Base-by-base conservation (phyloP, 1,140 invertebrate genomes). In the Steinernema khuongi region DNA sequence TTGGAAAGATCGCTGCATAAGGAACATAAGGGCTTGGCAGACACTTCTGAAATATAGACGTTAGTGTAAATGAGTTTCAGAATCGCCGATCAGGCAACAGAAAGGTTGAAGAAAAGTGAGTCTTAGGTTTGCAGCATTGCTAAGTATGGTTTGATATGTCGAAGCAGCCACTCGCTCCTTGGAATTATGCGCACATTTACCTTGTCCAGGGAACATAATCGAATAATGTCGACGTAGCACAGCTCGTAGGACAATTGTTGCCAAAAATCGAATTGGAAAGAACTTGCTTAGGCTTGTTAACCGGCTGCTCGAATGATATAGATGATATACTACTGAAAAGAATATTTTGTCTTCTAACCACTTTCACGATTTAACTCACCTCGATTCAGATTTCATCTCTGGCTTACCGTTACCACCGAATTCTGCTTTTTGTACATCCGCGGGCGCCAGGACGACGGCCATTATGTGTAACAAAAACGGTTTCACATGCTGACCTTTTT, bases 401-500 rank as follows among this genome's bases (percentile, higher is more conserved):
- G 22, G 14, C 19, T 60, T 41, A 7, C 36, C 36, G n/a, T 41
- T 60, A 22, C 4, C 26, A n/a, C 50, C 50, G 19, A 60, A 60
- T n/a, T 60, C 50, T 14, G 50, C 50, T 60, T 60, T 60, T 26
- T 71, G 30, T 18, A 71, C 22, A 66, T 75, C 32, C 0, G 74
- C 41, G 1, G 67, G 33, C 30, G 74, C 74, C 28, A 77, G 43
- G 17, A 68, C 69, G 31, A 72, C 67, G 11, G 76, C 76, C 1
- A 77, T 32, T 1, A 78, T 31, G 19, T 76, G 71, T 1, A 77
- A 68, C 17, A 77, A 73, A 33, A 77, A 77, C 36, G 76, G 76
- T 26, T 75, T 71, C 30, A 77, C 41, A 67, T 72, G 50, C 33
- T 77, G 76, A 18, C 76, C 76, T 29, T 76, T 74, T 32, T 77